Evolutionary conservation across 2,797 vertebrate species (phyloP).

Genomic region (Chelmon rostratus): DNA sequence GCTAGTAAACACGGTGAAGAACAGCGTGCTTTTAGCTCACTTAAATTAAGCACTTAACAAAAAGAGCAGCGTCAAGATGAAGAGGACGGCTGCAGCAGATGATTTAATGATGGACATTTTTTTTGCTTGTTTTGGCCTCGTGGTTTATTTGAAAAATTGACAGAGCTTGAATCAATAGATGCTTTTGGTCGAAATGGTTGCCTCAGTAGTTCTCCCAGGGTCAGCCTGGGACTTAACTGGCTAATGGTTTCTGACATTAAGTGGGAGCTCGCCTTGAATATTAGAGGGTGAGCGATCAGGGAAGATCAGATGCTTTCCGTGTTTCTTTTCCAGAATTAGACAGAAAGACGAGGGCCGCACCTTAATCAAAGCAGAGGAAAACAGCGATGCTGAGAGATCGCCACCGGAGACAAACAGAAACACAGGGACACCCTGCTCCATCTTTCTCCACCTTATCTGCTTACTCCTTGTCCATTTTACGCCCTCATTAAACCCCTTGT

Average conservation of each 20-base stretch:
- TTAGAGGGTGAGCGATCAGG: not conserved
- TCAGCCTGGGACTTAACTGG: slow-evolving; percentile 44
- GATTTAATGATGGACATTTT: slow-evolving; percentile 8
- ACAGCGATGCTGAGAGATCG: not conserved
- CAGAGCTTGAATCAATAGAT: slow-evolving; percentile 26
- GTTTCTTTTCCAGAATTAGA: slow-evolving; percentile 8
- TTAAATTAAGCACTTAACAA: slow-evolving; percentile 41
- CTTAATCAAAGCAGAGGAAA: slow-evolving; percentile 37
- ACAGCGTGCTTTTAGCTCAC: slow-evolving; percentile 20
- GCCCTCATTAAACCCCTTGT: slow-evolving; percentile 33
- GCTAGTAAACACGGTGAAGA: slow-evolving; percentile 33
- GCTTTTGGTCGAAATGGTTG: slow-evolving; percentile 33
- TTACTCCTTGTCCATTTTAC: slow-evolving; percentile 38
- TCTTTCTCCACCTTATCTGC: slow-evolving; percentile 48
- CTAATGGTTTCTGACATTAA: slow-evolving; percentile 54
- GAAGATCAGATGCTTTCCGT: not conserved
- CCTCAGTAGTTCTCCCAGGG: slow-evolving; percentile 29
- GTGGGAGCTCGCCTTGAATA: slow-evolving; percentile 11
- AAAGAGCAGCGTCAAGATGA: slow-evolving; percentile 37
- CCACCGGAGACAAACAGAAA: slow-evolving; percentile 36
- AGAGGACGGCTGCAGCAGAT: not conserved
- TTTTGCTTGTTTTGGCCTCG: slow-evolving; percentile 18
- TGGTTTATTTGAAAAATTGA: slow-evolving; percentile 35
- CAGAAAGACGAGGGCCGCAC: slow-evolving; percentile 24
- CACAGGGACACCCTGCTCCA: slow-evolving; percentile 16